Evolutionary conservation across 2,113 vertebrate species (phyloP), one percentile per base, ranked within the genome.

Genomic region (Scatophagus argus): DNA sequence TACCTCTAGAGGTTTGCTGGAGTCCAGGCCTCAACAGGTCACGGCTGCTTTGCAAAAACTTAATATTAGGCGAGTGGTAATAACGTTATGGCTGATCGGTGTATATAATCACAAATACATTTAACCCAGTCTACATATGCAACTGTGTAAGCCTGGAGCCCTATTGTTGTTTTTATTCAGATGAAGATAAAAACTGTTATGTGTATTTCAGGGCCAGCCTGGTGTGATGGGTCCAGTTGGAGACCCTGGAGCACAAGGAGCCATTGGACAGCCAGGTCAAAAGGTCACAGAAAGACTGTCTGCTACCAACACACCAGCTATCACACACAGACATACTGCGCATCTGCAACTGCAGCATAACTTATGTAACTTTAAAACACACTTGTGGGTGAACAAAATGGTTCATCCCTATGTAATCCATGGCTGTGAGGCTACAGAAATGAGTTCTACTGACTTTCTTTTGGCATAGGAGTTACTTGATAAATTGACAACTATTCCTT

Each of bases 161-260:
- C 38, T n/a, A 54, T 29, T 4, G 1, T 10, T 1, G 29, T 17
- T 55, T 55, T 55, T 19, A 55, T 27, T 9, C 16, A 5, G 14
- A 56, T 32, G 17, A 25, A 31, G 25, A 31, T 55, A 8, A 19
- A 59, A 36, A 16, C 3, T 44, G 32, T 49, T 44, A 7, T 51
- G 34, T 85, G 51, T 74, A 6, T 72, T 81, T 87, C 13, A 93
- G 92, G 92, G 92, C 0, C 23, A 14, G 2, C 80, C 82, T 1
- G 92, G 90, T 16, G 72, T 70, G 17, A 66, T 0, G 6, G 89
- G 92, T 73, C 67, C 70, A 38, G 63, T 83, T 17, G 92, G 89
- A 71, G 87, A 86, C 51, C 23, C 36, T 21, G 92, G 92, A 67
- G 0, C 10, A 56, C 80, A 59, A 44, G 92, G 92, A 51, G 1